A percentile compares a stretch with the other conserved stretches of the same genome.
Evolutionary conservation across 2,888 invertebrate species (phyloP).

Genomic region (Erpobdella octoculata): DNA sequence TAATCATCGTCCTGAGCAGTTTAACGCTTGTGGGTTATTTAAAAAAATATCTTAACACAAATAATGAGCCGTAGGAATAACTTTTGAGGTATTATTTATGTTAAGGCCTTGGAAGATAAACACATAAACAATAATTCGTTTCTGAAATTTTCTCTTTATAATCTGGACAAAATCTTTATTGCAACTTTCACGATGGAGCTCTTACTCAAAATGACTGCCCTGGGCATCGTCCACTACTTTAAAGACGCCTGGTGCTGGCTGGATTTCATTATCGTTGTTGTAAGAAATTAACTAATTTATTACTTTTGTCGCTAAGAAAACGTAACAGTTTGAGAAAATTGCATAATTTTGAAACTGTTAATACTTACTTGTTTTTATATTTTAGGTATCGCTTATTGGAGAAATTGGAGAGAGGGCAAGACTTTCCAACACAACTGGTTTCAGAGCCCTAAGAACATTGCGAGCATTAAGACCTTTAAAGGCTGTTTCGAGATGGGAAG

Average conservation of each 20-base stretch:
- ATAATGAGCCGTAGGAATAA: background rate
- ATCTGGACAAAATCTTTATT: slow-evolving; percentile 89
- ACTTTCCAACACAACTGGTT: slow-evolving; percentile 85
- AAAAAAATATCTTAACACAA: background rate
- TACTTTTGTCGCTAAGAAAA: no score
- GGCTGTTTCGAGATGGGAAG: slow-evolving; percentile 75
- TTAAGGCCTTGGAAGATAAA: slow-evolving; percentile 68
- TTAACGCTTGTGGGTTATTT: slow-evolving; percentile 71
- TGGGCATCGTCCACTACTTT: slow-evolving; percentile 93
- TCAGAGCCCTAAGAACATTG: slow-evolving; percentile 97
- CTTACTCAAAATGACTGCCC: slow-evolving; percentile 95
- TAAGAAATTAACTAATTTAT: slow-evolving; percentile 55
- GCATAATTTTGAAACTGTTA: background rate
- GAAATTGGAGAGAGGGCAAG: slow-evolving; percentile 75
- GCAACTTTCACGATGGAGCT: slow-evolving; percentile 96
- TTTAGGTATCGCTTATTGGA: slow-evolving; percentile 73
- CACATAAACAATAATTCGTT: slow-evolving; percentile 81
- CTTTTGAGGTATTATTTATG: background rate
- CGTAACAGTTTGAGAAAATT: no score
- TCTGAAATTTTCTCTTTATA: slow-evolving; percentile 58
- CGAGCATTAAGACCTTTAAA: slow-evolving; percentile 76
- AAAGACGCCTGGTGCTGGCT: slow-evolving; percentile 99
- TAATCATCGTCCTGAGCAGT: slow-evolving; percentile 95
- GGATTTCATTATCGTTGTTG: slow-evolving; percentile 96
- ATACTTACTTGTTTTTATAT: background rate